Percentiles rank a stretch among this genome's conserved stretches.
These are phyloP conservation scores for Ormyrus thymus DNA, from an alignment of 2,888 invertebrate species.

Conservation along the genomic window DNA sequence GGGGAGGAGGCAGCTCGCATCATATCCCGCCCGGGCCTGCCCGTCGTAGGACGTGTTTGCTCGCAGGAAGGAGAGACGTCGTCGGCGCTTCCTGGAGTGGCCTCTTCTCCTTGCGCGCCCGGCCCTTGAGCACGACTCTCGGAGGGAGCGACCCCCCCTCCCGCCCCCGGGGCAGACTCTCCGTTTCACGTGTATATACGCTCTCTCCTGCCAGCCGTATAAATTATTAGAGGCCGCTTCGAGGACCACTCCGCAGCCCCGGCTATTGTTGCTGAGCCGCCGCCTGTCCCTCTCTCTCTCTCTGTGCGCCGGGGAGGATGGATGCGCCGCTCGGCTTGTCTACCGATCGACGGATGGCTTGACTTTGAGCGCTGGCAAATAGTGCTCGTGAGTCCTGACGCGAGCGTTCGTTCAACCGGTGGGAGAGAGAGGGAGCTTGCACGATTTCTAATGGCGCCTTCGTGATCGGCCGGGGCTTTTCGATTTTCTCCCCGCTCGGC, in stretches of 20 bases:
- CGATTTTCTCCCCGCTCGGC: no score
- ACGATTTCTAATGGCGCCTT: slow-evolving; percentile 20
- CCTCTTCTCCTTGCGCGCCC: slow-evolving; percentile 61
- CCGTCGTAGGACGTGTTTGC: not conserved
- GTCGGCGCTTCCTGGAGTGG: slow-evolving; percentile 61
- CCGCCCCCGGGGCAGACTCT: slow-evolving; percentile 5
- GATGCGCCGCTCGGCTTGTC: slow-evolving; percentile 12
- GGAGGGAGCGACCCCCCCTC: slow-evolving; percentile 44
- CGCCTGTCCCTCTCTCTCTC: no score
- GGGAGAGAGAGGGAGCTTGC: not conserved
- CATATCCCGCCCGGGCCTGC: no score
- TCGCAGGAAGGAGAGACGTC: not conserved
- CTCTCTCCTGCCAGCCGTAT: slow-evolving; percentile 62
- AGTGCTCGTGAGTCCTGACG: not conserved
- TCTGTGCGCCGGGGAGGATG: not conserved
- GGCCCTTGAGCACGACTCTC: slow-evolving; percentile 70
- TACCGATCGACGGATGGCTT: slow-evolving; percentile 8
- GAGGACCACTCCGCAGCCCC: slow-evolving; percentile 65
- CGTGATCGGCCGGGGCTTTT: no score
- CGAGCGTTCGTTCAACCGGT: slow-evolving; percentile 16
- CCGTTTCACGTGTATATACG: slow-evolving; percentile 2
- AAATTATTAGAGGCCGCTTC: slow-evolving; percentile 71
- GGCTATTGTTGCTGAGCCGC: slow-evolving; percentile 7
- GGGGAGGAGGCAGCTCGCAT: not conserved
- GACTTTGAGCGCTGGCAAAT: slow-evolving; percentile 41